These are phyloP conservation scores for Polyodon spathula DNA, from an alignment of 2,113 vertebrate genomes.

Conservation along the genomic window DNA sequence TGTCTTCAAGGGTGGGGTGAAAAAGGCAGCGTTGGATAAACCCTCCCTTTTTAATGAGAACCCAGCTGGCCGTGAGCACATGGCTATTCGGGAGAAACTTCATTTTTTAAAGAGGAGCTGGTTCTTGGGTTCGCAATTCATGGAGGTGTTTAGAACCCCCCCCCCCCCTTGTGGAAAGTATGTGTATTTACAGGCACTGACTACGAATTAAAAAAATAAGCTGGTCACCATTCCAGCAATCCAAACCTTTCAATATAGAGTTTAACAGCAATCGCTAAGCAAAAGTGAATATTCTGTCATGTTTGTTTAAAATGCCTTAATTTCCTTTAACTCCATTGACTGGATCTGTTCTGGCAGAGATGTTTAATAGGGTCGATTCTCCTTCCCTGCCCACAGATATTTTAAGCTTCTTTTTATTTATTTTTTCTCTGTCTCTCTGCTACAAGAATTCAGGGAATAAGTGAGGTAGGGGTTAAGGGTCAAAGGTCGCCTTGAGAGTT, in stretches of 20 bases:
- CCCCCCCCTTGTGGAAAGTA: background rate
- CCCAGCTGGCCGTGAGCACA: background rate
- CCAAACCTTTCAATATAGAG: conserved; percentile 14
- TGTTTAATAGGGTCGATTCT: conserved; percentile 8
- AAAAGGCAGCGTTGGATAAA: too few relatives aligned
- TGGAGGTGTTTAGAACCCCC: background rate
- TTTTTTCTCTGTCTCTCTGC: conserved; percentile 3
- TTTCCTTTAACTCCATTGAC: conserved; percentile 26
- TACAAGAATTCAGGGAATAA: conserved; percentile 11
- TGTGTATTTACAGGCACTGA: background rate
- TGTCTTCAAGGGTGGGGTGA: too few relatives aligned
- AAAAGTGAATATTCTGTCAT: conserved; percentile 23
- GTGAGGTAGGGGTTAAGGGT: conserved; percentile 20
- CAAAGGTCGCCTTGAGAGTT: conserved; percentile 19
- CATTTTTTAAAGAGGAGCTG: background rate
- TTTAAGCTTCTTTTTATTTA: conserved; percentile 11
- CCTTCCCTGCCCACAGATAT: conserved; percentile 9
- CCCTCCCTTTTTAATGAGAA: too few relatives aligned
- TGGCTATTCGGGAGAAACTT: background rate
- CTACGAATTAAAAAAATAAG: background rate
- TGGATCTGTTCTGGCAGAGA: conserved; percentile 14
- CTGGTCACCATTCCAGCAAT: conserved; percentile 15
- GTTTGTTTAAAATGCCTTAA: conserved; percentile 36
- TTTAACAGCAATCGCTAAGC: conserved; percentile 10
- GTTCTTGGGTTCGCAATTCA: background rate